Evolutionary conservation across 2,888 invertebrate genomes (phyloP).

Genomic region (Ochropacha duplaris): DNA sequence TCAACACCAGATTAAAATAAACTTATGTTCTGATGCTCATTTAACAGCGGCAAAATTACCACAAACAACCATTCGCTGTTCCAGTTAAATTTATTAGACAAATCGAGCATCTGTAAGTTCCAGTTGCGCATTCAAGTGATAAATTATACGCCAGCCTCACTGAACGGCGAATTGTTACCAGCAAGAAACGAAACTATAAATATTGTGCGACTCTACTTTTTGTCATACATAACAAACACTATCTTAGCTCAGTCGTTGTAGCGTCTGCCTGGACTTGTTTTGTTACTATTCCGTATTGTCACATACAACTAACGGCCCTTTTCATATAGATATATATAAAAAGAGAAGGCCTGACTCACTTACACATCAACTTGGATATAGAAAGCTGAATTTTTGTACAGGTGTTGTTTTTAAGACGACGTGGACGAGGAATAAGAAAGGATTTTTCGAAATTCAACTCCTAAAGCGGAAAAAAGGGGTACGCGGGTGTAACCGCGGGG

Average conservation of each 20-base stretch:
- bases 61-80: background rate
- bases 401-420: too few relatives aligned
- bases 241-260: background rate
- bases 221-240: conserved; percentile 3
- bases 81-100: background rate
- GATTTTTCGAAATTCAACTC: too few relatives aligned
- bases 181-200: conserved; percentile 21
- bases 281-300: background rate
- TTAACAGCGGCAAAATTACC: background rate
- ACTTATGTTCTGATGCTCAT: background rate
- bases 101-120: background rate
- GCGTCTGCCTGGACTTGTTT: background rate
- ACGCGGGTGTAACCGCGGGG: too few relatives aligned
- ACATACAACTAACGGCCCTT: too few relatives aligned
- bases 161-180: conserved; percentile 27
- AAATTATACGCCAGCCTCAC: conserved; percentile 22
- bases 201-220: conserved; percentile 19
- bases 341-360: too few relatives aligned
- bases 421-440: too few relatives aligned
- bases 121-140: conserved; percentile 26
- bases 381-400: too few relatives aligned
- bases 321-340: too few relatives aligned
- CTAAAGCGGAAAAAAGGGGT: too few relatives aligned
- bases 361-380: too few relatives aligned
- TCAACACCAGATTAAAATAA: background rate